Percentiles rank a stretch among this genome's conserved stretches.
Evolutionary conservation across 92 coral and sea anemone species (phyloP).

Genomic region (Bergia puertoricense): DNA sequence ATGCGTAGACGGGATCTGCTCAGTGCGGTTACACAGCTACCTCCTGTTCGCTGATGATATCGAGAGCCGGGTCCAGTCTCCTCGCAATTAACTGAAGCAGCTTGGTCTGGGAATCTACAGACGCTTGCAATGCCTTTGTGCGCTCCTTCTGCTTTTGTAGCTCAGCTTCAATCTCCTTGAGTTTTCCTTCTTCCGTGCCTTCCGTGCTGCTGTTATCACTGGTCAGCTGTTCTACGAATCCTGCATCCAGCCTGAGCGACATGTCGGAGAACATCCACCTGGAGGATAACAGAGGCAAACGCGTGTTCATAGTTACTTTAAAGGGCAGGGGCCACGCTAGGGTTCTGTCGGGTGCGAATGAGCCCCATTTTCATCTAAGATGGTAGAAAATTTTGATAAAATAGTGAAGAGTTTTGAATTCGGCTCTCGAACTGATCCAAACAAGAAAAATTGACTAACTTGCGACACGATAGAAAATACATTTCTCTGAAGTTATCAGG

Average conservation of each 20-base stretch:
- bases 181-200: conserved; percentile 30
- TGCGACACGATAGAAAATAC: no score
- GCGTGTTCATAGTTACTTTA: no score
- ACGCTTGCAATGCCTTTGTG: conserved; percentile 57
- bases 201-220: not conserved
- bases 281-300: not conserved
- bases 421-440: no score
- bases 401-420: no score
- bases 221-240: conserved; percentile 33
- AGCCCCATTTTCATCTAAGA: no score
- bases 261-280: conserved; percentile 33
- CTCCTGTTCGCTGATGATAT: conserved; percentile 8
- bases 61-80: conserved; percentile 52
- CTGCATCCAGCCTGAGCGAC: conserved; percentile 16
- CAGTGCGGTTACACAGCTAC: conserved; percentile 21
- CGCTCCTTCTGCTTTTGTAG: conserved; percentile 60
- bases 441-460: no score
- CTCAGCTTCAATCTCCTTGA: conserved; percentile 39
- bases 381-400: no score
- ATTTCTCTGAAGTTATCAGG: no score
- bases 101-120: conserved; percentile 67
- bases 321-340: no score
- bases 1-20: not conserved
- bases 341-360: no score
- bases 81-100: conserved; percentile 61